Evolutionary conservation across 1,140 invertebrate species (phyloP), one percentile per base, ranked within the genome.

Genomic region (Eupristina koningsbergeri): DNA sequence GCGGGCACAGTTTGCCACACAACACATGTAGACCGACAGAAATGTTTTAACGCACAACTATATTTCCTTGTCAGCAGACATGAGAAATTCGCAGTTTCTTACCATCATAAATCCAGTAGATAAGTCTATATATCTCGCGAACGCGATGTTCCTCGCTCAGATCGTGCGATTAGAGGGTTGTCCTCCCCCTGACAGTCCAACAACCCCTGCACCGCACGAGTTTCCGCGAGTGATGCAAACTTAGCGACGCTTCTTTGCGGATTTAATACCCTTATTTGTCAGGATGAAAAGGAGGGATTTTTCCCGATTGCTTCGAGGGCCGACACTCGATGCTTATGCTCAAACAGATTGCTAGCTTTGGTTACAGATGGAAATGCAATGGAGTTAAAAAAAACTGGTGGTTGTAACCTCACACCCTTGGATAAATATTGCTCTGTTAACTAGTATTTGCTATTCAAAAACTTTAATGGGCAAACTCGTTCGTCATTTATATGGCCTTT

Each of bases 31-130:
- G 3, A 58, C 19, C 53, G 13, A 67, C 45, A 36, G 76, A 79
- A 79, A 79, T 47, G n/a, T 45, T 67, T 79, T 79, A 79, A 17
- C 77, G 53, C 63, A 39, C 17, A 79, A 67, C 3, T 47, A 79
- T 79, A 67, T 67, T 78, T 78, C 13, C 58, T 34, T 47, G 77
- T 79, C 77, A 67, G n/a, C 11, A 39, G 3, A n/a, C 22, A 61
- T 79, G 61, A 67, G 29, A 67, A 79, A 79, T 67, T 47, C 41
- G 8, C n/a, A 31, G 19, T 79, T 61, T 67, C 61, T 67, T 39
- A 29, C 77, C 3, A 15, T n/a, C 61, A 79, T 79, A 79, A 79
- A 79, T 79, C 15, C 6, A 29, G 9, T 11, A 26, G 6, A 58
- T 36, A 9, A 39, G 74, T 61, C 17, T 76, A 61, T 61, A 53